Evolutionary conservation across 2,797 vertebrate genomes (phyloP).

Genomic region (Chelonia mydas): DNA sequence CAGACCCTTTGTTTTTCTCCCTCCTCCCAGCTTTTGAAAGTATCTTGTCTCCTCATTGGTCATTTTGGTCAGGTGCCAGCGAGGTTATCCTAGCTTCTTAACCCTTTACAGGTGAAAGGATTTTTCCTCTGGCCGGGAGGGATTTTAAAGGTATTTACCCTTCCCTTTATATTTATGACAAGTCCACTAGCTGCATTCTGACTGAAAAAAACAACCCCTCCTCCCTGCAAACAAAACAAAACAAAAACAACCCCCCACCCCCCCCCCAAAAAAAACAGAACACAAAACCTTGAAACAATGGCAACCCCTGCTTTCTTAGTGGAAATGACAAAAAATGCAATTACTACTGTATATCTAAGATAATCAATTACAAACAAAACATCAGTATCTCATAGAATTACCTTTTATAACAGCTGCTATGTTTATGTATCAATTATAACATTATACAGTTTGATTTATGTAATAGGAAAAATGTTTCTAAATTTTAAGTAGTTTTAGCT

Average conservation of each 20-base stretch:
- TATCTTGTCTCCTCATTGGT: too few species aligned
- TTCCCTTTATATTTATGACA: too few species aligned
- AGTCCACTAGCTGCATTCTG: conserved; percentile 17
- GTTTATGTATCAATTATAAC: background rate
- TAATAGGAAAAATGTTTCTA: conserved; percentile 5
- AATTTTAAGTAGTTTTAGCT: background rate
- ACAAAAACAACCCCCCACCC: too few species aligned
- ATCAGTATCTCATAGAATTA: background rate
- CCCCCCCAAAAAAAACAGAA: background rate
- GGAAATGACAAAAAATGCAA: conserved; percentile 25
- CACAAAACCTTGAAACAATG: conserved; percentile 7
- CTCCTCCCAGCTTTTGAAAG: too few species aligned
- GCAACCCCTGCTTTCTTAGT: conserved; percentile 17
- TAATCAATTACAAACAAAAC: conserved; percentile 52
- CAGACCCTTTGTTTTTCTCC: too few species aligned
- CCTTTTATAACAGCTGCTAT: background rate
- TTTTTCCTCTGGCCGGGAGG: too few species aligned
- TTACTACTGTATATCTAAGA: background rate
- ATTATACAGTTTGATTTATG: conserved; percentile 2
- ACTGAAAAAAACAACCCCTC: background rate
- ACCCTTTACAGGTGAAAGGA: too few species aligned
- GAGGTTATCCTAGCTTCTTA: too few species aligned
- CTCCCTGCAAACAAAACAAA: too few species aligned
- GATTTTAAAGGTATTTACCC: too few species aligned
- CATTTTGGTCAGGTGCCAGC: too few species aligned